These are phyloP conservation scores for Apocrypta bakeri DNA, from an alignment of 1,140 invertebrate genomes.

Conservation along the genomic window DNA sequence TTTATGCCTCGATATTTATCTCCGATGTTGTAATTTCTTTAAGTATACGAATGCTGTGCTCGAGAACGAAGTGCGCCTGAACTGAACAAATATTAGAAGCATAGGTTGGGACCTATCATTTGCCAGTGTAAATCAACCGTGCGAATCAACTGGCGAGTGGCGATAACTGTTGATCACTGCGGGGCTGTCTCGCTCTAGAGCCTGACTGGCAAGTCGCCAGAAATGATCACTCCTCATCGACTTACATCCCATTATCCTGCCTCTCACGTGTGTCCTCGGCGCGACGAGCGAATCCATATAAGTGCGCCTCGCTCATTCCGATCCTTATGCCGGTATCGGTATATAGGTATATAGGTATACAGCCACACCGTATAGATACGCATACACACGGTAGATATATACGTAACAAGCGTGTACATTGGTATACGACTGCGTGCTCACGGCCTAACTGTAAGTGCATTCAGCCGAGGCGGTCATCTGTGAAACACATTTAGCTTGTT, in stretches of 20 bases:
- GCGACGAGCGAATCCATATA: slow-evolving; percentile 46
- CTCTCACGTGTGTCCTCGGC: slow-evolving; percentile 3
- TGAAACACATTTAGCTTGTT: slow-evolving; percentile 75
- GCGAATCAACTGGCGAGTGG: background rate
- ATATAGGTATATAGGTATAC: background rate
- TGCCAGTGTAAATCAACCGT: background rate
- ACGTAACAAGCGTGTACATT: background rate
- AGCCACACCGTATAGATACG: background rate
- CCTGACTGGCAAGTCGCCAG: background rate
- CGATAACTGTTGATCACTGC: too few species aligned
- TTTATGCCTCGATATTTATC: background rate
- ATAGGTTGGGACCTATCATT: too few species aligned
- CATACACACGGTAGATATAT: background rate
- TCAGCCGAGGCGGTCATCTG: slow-evolving; percentile 71
- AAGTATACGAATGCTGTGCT: background rate
- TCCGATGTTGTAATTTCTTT: background rate
- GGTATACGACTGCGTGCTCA: slow-evolving; percentile 45
- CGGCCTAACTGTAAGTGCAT: slow-evolving; percentile 57
- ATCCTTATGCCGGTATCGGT: background rate
- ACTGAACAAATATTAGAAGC: too few species aligned
- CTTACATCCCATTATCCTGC: slow-evolving; percentile 26
- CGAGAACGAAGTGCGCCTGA: too few species aligned
- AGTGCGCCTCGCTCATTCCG: slow-evolving; percentile 45
- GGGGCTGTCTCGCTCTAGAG: too few species aligned
- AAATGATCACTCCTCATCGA: slow-evolving; percentile 29